A percentile compares a stretch with the other conserved stretches of the same genome.
phyloP scores from a whole-genome alignment of 2,113 vertebrate species.

The Bos javanicus region DNA sequence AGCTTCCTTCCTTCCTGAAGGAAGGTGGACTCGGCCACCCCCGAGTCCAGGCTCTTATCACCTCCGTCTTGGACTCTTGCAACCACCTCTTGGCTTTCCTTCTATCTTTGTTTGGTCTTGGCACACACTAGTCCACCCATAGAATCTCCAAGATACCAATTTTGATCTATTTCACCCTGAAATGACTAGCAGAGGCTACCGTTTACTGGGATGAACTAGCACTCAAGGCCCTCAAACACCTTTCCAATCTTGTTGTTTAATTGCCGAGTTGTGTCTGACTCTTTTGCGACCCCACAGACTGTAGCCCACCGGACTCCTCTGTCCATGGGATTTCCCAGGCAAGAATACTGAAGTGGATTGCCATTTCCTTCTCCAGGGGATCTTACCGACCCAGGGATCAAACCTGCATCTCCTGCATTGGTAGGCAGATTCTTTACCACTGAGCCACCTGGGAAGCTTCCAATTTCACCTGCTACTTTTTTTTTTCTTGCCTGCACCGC shows the following conservation, averaged over 20 bases:
- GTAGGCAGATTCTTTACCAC: not conserved
- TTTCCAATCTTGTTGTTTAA: not conserved
- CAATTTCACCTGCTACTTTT: not conserved
- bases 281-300: not conserved
- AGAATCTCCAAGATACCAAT: not conserved
- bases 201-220: not conserved
- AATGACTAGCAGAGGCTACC: not conserved
- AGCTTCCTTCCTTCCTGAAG: not conserved
- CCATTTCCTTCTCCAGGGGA: not conserved
- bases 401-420: not conserved
- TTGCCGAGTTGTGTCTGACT: not conserved
- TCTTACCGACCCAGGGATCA: not conserved
- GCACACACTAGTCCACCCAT: not conserved
- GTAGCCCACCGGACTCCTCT: not conserved
- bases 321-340: not conserved
- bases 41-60: not conserved
- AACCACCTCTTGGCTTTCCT: not conserved
- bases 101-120: not conserved
- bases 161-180: not conserved
- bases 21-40: not conserved
- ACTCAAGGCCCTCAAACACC: not conserved
- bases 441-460: not conserved
- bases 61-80: not conserved
- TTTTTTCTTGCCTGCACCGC: not conserved
- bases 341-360: not conserved